These are phyloP conservation scores for Microctonus aethiopoides DNA, from an alignment of 2,888 invertebrate genomes.

Conservation along the genomic window DNA sequence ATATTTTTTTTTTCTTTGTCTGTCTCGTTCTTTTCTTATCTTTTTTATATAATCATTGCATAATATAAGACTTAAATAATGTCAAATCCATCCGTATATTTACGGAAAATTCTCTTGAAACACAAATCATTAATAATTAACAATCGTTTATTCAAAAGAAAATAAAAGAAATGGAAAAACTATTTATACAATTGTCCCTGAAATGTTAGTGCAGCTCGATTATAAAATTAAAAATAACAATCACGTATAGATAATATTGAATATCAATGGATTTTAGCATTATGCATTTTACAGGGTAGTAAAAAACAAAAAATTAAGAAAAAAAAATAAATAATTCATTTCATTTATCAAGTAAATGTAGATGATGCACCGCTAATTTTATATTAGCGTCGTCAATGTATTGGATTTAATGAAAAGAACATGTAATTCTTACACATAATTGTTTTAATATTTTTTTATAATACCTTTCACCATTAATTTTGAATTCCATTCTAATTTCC, in stretches of 20 bases:
- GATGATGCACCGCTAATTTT: slow-evolving; percentile 41
- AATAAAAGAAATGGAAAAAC: slow-evolving; percentile 21
- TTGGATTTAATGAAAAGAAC: slow-evolving; percentile 58
- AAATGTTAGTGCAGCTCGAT: slow-evolving; percentile 51
- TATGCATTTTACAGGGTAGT: slow-evolving; percentile 64
- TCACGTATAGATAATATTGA: slow-evolving; percentile 50
- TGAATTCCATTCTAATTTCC: slow-evolving; percentile 46
- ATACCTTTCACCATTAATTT: not conserved
- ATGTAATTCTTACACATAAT: slow-evolving; percentile 61
- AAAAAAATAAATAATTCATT: slow-evolving; percentile 50
- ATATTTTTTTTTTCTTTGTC: slow-evolving; percentile 7
- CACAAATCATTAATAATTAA: slow-evolving; percentile 8
- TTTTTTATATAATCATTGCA: slow-evolving; percentile 11
- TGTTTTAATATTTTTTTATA: slow-evolving; percentile 47
- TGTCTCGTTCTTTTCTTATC: slow-evolving; percentile 21
- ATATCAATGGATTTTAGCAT: slow-evolving; percentile 59
- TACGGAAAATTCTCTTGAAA: slow-evolving; percentile 4
- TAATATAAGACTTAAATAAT: slow-evolving; percentile 21
- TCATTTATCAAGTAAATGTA: slow-evolving; percentile 36
- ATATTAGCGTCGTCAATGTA: slow-evolving; percentile 57
- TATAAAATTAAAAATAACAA: slow-evolving; percentile 45
- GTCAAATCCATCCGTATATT: not conserved
- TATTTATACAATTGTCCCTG: slow-evolving; percentile 50
- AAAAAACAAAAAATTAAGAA: slow-evolving; percentile 43
- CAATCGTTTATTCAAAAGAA: slow-evolving; percentile 13